phyloP scores from a whole-genome alignment of 2,888 invertebrate genomes.

The Ectropis crepuscularia region DNA sequence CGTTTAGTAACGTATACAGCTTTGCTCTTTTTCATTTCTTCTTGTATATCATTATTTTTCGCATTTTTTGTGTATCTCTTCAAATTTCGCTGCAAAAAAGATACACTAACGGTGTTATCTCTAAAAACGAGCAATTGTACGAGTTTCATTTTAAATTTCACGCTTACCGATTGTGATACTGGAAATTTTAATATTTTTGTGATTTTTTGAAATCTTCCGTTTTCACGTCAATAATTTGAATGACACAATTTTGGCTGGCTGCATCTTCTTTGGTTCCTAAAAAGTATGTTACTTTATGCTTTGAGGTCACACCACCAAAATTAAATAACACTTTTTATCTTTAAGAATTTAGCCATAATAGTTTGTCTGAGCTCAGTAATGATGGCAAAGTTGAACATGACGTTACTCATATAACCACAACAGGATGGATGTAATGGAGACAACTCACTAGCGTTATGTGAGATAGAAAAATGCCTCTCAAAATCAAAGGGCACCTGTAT shows the following conservation, averaged over 20 bases:
- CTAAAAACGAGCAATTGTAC: constrained; percentile 11
- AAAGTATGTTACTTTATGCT: neutral
- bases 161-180: constrained; percentile 17
- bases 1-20: constrained; percentile 56
- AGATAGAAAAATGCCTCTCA: no score
- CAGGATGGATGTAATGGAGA: no score
- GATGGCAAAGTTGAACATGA: no score
- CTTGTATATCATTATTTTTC: constrained; percentile 59
- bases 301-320: no score
- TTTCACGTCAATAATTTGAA: constrained; percentile 8
- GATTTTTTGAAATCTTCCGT: constrained; percentile 16
- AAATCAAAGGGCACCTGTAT: no score
- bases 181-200: constrained; percentile 21
- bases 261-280: neutral
- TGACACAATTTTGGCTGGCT: constrained; percentile 6
- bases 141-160: constrained; percentile 17
- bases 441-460: no score
- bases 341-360: no score
- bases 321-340: no score
- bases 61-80: constrained; percentile 37
- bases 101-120: constrained; percentile 19
- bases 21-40: constrained; percentile 64
- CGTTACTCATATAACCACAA: no score
- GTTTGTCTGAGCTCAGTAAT: no score
- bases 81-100: constrained; percentile 32